Conservation (phyloP, 2,113 vertebrate species). For the Dromaius novaehollandiae region DNA sequence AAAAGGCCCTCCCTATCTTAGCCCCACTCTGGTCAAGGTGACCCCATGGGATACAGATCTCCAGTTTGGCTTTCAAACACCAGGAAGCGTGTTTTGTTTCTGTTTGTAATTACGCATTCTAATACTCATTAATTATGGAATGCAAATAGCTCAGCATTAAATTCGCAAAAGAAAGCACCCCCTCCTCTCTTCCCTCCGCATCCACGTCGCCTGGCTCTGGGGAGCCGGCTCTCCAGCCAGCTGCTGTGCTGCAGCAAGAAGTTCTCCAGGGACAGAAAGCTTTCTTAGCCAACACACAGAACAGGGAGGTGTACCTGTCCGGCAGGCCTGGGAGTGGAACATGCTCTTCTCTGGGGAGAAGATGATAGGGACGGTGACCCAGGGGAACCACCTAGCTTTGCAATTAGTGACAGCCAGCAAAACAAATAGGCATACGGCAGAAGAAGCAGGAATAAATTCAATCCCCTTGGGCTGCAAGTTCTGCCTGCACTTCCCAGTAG, state of each 20-base stretch:
- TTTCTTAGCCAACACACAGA: background rate
- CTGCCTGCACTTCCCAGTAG: background rate
- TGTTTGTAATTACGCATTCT: slow-evolving; percentile 62
- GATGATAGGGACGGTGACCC: background rate
- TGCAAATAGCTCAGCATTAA: slow-evolving; percentile 51
- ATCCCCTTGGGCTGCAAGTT: background rate
- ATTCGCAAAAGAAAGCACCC: slow-evolving; percentile 14
- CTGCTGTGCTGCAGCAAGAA: background rate
- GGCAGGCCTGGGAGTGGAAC: no score
- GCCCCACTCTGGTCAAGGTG: background rate
- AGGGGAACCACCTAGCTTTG: background rate
- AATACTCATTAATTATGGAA: slow-evolving; percentile 66
- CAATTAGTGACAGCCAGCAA: background rate
- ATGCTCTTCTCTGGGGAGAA: no score
- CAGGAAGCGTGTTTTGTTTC: slow-evolving; percentile 31
- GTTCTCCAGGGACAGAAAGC: background rate
- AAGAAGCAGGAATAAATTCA: background rate
- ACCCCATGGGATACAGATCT: background rate
- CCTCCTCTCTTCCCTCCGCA: background rate
- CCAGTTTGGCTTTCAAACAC: slow-evolving; percentile 28
- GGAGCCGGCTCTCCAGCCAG: slow-evolving; percentile 41
- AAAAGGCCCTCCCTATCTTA: background rate
- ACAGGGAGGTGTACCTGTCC: background rate
- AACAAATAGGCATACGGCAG: background rate
- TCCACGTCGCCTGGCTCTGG: background rate